phyloP scores from a whole-genome alignment of 2,113 vertebrate genomes.

The Australoheros scitulus region DNA sequence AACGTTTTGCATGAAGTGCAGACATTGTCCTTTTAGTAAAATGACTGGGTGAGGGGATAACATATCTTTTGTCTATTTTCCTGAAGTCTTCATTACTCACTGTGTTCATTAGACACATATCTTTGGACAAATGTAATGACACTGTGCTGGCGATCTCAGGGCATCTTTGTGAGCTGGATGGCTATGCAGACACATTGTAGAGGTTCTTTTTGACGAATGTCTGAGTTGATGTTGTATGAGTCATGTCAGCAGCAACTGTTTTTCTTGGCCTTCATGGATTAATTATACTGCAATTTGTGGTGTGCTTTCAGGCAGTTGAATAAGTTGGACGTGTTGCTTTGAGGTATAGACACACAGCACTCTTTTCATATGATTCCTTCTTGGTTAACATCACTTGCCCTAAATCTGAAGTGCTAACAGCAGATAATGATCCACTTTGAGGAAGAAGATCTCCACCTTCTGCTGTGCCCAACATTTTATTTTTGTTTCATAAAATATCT shows the following conservation, averaged over 20 bases:
- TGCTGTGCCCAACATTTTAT: too few relatives aligned
- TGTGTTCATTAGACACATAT: fast-evolving
- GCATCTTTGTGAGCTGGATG: background rate
- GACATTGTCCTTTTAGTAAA: background rate
- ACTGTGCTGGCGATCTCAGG: background rate
- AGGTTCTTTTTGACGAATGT: background rate
- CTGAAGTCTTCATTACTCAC: background rate
- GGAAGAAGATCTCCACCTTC: too few relatives aligned
- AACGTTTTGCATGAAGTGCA: too few relatives aligned
- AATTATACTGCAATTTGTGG: background rate
- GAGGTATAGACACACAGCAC: background rate
- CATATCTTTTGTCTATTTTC: background rate
- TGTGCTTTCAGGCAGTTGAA: background rate
- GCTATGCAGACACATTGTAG: background rate
- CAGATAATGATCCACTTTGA: too few relatives aligned
- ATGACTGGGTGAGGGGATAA: background rate
- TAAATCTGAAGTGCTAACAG: too few relatives aligned
- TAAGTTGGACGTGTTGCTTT: background rate
- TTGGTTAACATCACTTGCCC: too few relatives aligned
- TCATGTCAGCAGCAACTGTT: background rate
- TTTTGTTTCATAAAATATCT: too few relatives aligned
- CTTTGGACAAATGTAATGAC: background rate
- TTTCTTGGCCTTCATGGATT: fast-evolving
- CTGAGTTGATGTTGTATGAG: background rate
- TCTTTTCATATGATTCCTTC: background rate